Conservation (phyloP, 2,797 vertebrate genomes). For the Sebastes itinus region DNA sequence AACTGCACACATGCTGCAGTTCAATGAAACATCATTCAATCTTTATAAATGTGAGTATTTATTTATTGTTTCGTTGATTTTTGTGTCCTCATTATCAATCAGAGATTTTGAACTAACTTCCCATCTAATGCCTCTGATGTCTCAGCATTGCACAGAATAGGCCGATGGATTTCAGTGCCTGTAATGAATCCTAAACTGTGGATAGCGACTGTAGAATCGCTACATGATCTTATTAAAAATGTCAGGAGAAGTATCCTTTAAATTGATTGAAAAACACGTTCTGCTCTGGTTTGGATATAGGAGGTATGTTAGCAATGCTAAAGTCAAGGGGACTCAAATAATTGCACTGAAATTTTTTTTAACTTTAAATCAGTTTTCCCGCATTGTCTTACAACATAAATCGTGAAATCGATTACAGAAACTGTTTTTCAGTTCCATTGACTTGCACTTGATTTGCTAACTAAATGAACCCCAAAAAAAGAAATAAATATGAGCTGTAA, state of each 20-base stretch:
- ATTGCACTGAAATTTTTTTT: slow-evolving; percentile 42
- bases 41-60: slow-evolving; percentile 40
- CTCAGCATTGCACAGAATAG: slow-evolving; percentile 8
- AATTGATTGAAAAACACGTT: background rate
- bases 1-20: background rate
- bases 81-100: slow-evolving; percentile 20
- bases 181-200: slow-evolving; percentile 73
- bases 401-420: background rate
- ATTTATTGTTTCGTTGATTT: slow-evolving; percentile 35
- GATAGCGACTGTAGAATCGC: slow-evolving; percentile 68
- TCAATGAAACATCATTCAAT: slow-evolving; percentile 1
- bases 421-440: background rate
- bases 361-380: background rate
- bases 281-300: slow-evolving; percentile 4
- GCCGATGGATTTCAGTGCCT: slow-evolving; percentile 72
- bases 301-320: background rate
- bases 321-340: slow-evolving; percentile 1
- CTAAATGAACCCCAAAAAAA: background rate
- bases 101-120: slow-evolving; percentile 9
- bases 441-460: background rate
- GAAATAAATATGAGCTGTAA: background rate
- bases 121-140: slow-evolving; percentile 6
- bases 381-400: background rate
- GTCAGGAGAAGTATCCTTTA: background rate
- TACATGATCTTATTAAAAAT: slow-evolving; percentile 53